Base-by-base conservation (phyloP, 2,113 vertebrate genomes). In the Barnardius zonarius region DNA sequence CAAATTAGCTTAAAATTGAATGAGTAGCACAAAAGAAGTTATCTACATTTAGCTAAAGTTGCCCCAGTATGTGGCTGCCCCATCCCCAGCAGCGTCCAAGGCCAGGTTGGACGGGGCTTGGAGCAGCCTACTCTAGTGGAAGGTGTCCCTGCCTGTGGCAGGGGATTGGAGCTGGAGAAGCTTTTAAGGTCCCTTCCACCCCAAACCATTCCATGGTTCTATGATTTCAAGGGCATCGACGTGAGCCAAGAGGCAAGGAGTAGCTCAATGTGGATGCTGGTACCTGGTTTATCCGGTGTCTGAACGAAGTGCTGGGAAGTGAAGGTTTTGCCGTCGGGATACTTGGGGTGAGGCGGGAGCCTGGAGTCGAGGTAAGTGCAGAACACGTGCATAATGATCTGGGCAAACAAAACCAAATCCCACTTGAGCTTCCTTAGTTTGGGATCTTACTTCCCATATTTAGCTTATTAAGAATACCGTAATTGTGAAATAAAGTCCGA, bases 281-380 rank as follows among this genome's bases (percentile, higher is more conserved):
- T 97, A 99, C 99, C 99, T 97, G 99, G 99, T 89, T 99, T 99
- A 80, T 99, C 99, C 0, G 99, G 99, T 3, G 98, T 99, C 91
- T 99, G 99, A 74, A 99, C 95, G 91, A 99, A 99, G 96, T 99
- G 99, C 22, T 99, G 99, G 13, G 99, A 98, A 1, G 99, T 99
- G 84, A 99, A 99, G 30, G 99, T 99, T 93, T 99, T 99, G 35
- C 99, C 99, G 0, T 99, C 99, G 0, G 99, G 99, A 48, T 99
- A 99, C 30, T 99, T 99, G 44, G 99, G 99, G 86, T 99, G 99
- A 3, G 99, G 99, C 0, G 99, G 99, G 24, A 99, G 98, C 94
- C 99, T 97, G 87, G 99, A 99, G 97, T 99, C 99, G 23, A 99
- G 98, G 97, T 99, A 99, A 2, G 99, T 99, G 92, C 99, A 99